phyloP scores from a whole-genome alignment of 2,888 invertebrate genomes.

The Limnephilus rhombicus region DNA sequence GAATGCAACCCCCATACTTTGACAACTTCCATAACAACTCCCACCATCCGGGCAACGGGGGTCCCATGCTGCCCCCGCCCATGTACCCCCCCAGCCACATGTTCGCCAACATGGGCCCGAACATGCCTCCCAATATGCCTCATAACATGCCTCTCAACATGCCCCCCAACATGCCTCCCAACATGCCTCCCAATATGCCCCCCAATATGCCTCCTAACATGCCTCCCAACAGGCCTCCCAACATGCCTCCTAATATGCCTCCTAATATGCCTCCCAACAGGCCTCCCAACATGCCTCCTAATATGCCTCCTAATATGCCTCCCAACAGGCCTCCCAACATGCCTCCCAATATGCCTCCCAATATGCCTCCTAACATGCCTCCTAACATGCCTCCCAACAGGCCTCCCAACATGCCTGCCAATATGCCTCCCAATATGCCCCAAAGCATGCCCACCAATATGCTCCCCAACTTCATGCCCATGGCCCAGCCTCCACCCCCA shows the following conservation, averaged over 20 bases:
- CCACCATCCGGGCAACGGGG: background rate
- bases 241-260: background rate
- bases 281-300: background rate
- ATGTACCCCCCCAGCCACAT: background rate
- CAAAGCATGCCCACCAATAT: background rate
- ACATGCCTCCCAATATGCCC: background rate
- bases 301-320: background rate
- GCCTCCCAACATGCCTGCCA: background rate
- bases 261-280: background rate
- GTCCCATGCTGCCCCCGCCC: background rate
- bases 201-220: background rate
- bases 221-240: background rate
- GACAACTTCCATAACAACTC: slow-evolving; percentile 11
- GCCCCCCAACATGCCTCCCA: background rate
- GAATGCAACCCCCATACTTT: background rate
- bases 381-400: background rate
- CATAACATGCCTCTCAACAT: background rate
- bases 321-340: background rate
- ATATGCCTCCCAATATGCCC: slow-evolving; percentile 1
- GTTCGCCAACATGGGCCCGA: background rate
- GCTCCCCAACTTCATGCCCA: background rate
- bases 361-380: background rate
- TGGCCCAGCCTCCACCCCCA: background rate
- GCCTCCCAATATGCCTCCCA: background rate
- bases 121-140: background rate